Conservation (phyloP, 2,797 vertebrate species). For the Pipistrellus kuhlii region DNA sequence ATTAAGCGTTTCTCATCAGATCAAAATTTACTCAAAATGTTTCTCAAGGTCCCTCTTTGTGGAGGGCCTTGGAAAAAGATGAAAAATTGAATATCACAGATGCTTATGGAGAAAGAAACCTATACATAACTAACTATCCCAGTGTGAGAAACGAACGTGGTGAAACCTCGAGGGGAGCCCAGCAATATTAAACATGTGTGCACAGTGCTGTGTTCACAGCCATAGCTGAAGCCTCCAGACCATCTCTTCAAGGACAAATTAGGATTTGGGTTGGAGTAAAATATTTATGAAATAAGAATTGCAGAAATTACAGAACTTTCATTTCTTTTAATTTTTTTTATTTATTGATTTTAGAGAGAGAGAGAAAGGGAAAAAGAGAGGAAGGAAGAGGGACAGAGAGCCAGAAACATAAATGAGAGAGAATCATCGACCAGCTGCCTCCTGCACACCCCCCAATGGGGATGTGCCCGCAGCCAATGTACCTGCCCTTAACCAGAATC, state of each 20-base stretch:
- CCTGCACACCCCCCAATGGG: too few species aligned
- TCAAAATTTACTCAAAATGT: slow-evolving; percentile 2
- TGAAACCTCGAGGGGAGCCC: neutral
- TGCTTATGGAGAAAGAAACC: slow-evolving; percentile 24
- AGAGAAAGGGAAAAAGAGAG: neutral
- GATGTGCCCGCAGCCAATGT: too few species aligned
- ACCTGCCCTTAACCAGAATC: too few species aligned
- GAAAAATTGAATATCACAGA: neutral
- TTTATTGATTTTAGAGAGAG: neutral
- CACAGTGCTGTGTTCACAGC: neutral
- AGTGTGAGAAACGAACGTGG: fast-evolving
- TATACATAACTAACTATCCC: neutral
- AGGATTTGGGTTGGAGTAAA: slow-evolving; percentile 2
- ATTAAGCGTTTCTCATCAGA: neutral
- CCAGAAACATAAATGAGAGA: too few species aligned
- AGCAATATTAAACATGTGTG: neutral
- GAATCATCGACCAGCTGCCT: too few species aligned
- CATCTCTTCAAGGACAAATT: neutral
- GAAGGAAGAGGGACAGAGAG: too few species aligned
- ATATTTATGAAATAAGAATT: slow-evolving; percentile 51
- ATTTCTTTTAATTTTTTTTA: neutral
- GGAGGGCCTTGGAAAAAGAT: neutral
- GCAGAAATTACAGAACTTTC: slow-evolving; percentile 41
- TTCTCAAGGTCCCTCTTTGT: slow-evolving; percentile 24
- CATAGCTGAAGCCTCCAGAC: neutral